These are phyloP conservation scores for Meandrina meandrites DNA, from an alignment of 92 coral and sea anemone genomes.

Conservation along the genomic window DNA sequence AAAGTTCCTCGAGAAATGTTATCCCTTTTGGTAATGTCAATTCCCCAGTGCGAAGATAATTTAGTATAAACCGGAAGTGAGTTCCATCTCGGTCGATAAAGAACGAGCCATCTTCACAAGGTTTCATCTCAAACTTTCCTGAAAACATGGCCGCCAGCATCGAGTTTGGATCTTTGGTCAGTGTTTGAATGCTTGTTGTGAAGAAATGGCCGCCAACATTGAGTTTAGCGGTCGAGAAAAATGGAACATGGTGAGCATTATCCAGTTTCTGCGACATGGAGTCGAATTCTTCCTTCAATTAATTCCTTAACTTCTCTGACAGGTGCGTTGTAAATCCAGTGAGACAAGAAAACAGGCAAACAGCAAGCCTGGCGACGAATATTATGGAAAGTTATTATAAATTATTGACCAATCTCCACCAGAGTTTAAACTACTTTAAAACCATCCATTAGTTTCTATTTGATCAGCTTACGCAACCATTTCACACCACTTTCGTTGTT, in stretches of 20 bases:
- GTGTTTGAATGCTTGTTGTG: constrained; percentile 57
- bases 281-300: not conserved
- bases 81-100: constrained; percentile 34
- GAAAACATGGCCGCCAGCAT: constrained; percentile 47
- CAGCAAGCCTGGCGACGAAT: no score
- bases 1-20: constrained; percentile 42
- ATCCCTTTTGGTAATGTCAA: not conserved
- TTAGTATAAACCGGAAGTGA: constrained; percentile 28
- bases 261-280: constrained; percentile 1
- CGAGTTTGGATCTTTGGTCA: constrained; percentile 66
- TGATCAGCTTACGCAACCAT: no score
- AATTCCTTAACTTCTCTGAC: no score
- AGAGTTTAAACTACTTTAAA: no score
- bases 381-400: no score
- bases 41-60: constrained; percentile 11
- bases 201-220: constrained; percentile 62
- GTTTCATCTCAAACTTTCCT: not conserved
- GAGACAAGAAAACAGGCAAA: no score
- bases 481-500: no score
- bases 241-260: constrained; percentile 23
- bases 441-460: no score
- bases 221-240: constrained; percentile 43
- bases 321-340: no score
- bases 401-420: no score
- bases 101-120: constrained; percentile 18